These are phyloP conservation scores for Centrocercus urophasianus DNA, from an alignment of 2,113 vertebrate genomes.

Conservation along the genomic window DNA sequence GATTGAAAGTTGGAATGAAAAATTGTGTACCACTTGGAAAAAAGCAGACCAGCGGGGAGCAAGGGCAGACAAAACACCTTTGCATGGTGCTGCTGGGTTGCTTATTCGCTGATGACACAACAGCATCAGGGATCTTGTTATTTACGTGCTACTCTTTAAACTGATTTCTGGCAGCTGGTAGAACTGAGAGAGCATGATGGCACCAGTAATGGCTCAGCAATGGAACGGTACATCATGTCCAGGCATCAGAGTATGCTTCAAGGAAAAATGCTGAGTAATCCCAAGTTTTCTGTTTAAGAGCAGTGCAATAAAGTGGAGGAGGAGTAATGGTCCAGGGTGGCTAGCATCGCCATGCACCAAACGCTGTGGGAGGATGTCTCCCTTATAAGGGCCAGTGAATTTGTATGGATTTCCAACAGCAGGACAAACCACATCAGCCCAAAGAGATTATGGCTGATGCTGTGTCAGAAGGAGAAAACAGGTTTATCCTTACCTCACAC, in stretches of 20 bases:
- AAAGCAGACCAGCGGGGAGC: background rate
- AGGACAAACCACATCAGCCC: background rate
- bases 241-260: background rate
- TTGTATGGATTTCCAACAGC: background rate
- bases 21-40: background rate
- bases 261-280: background rate
- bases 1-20: background rate
- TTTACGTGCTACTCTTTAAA: fast-evolving
- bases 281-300: background rate
- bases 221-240: background rate
- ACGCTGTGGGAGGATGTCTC: background rate
- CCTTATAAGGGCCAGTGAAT: background rate
- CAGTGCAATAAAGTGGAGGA: background rate
- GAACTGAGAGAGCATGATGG: background rate
- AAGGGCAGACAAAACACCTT: background rate
- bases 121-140: background rate
- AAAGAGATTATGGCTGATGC: background rate
- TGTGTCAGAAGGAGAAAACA: background rate
- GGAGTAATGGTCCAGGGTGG: background rate
- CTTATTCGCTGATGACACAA: background rate
- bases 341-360: background rate
- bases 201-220: background rate
- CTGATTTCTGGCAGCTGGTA: background rate
- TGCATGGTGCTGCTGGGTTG: background rate
- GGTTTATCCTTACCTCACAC: background rate